Evolutionary conservation across 1,140 invertebrate species (phyloP).

Genomic region (Copidosoma floridanum): DNA sequence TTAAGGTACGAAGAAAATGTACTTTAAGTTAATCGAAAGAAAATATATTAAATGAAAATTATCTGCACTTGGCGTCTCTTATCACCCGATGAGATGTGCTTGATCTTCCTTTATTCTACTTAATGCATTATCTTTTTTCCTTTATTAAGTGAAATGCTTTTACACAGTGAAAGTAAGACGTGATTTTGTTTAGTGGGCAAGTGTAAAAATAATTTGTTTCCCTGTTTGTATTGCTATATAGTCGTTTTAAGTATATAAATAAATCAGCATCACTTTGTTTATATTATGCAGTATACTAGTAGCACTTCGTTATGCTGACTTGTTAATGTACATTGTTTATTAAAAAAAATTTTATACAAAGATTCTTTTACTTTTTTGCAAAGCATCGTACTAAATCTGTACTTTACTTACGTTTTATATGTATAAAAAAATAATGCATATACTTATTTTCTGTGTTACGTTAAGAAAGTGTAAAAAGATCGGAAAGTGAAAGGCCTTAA

Average conservation of each 20-base stretch:
- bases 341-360: slow-evolving; percentile 20
- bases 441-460: slow-evolving; percentile 6
- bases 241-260: slow-evolving; percentile 4
- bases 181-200: too few species aligned
- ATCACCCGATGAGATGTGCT: slow-evolving; percentile 8
- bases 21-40: too few species aligned
- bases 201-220: slow-evolving; percentile 14
- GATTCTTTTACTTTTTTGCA: slow-evolving; percentile 15
- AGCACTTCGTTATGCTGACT: slow-evolving; percentile 16
- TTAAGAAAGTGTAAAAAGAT: not conserved
- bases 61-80: not conserved
- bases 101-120: too few species aligned
- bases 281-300: slow-evolving; percentile 6
- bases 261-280: slow-evolving; percentile 18
- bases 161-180: too few species aligned
- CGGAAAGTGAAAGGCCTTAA: slow-evolving; percentile 16
- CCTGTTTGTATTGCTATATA: slow-evolving; percentile 7
- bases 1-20: too few species aligned
- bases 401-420: slow-evolving; percentile 19
- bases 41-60: too few species aligned
- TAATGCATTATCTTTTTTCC: slow-evolving; percentile 7
- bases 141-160: slow-evolving; percentile 4
- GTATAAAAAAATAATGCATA: not conserved
- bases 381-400: slow-evolving; percentile 10
- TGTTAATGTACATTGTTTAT: slow-evolving; percentile 20